Percentiles rank a stretch among this genome's conserved stretches.
phyloP scores from a whole-genome alignment of 23 tunicate species.

The Halocynthia aurantium region DNA sequence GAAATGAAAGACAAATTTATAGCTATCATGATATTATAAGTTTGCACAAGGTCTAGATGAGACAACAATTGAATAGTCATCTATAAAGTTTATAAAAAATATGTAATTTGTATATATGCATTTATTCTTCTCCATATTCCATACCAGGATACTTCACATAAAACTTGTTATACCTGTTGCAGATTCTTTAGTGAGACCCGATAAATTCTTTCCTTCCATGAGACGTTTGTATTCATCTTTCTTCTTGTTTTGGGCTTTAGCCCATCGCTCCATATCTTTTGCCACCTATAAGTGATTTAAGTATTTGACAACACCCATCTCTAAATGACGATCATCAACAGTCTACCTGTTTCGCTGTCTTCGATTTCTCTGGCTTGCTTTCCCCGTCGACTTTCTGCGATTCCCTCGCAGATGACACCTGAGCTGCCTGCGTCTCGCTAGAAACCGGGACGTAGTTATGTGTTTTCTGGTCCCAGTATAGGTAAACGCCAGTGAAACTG shows the following conservation, averaged over 20 bases:
- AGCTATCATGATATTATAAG: too few species aligned
- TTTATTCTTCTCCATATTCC: too few species aligned
- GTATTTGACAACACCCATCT: neutral
- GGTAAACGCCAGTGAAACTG: slow-evolving; percentile 59
- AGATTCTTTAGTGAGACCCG: slow-evolving; percentile 4
- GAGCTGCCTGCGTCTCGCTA: slow-evolving; percentile 27
- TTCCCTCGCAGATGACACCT: slow-evolving; percentile 30
- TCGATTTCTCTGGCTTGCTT: slow-evolving; percentile 37
- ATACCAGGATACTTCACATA: too few species aligned
- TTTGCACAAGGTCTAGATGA: too few species aligned
- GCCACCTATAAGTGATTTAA: slow-evolving; percentile 48
- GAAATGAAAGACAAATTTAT: neutral
- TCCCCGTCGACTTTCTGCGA: slow-evolving; percentile 51
- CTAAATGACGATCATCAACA: neutral
- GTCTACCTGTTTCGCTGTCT: slow-evolving; percentile 61
- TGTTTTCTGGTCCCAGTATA: slow-evolving; percentile 80
- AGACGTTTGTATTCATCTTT: slow-evolving; percentile 66
- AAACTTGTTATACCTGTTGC: neutral
- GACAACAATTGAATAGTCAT: too few species aligned
- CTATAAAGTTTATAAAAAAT: too few species aligned
- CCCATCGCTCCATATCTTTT: slow-evolving; percentile 97
- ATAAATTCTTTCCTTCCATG: slow-evolving; percentile 21
- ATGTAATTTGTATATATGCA: too few species aligned
- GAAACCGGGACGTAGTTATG: slow-evolving; percentile 52
- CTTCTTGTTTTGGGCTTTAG: slow-evolving; percentile 93